phyloP scores from a whole-genome alignment of 2,888 invertebrate genomes.

The Callimorpha dominula region DNA sequence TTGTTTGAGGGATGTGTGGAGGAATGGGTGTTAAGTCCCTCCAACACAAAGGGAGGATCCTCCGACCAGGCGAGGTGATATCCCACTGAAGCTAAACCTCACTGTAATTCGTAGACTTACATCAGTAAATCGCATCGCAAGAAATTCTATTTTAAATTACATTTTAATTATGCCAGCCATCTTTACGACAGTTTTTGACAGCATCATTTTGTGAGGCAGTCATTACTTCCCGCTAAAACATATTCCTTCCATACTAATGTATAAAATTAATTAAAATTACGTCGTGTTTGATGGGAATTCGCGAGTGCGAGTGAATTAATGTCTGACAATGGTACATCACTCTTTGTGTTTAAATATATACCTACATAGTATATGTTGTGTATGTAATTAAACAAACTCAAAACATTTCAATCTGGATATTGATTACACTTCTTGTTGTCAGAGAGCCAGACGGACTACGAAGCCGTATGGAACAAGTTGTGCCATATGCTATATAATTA shows the following conservation, averaged over 20 bases:
- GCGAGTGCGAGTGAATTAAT: neutral
- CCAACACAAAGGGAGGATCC: too few species aligned
- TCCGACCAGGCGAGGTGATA: too few species aligned
- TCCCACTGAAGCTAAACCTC: neutral
- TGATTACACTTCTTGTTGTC: neutral
- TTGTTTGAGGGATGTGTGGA: too few species aligned
- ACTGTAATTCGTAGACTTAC: conserved; percentile 2
- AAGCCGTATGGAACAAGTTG: too few species aligned
- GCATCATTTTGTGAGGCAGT: conserved; percentile 32
- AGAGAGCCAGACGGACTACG: too few species aligned
- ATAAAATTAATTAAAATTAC: conserved; percentile 37
- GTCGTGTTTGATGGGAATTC: conserved; percentile 13
- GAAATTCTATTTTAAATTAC: conserved; percentile 17
- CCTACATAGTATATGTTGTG: neutral
- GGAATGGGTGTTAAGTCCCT: too few species aligned
- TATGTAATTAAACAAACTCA: neutral
- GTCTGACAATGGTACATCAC: neutral
- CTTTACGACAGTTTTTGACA: conserved; percentile 41
- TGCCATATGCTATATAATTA: too few species aligned
- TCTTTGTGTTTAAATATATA: neutral
- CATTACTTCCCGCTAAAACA: conserved; percentile 36
- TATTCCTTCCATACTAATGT: conserved; percentile 18
- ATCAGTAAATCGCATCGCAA: conserved; percentile 7
- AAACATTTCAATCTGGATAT: neutral
- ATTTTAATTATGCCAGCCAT: conserved; percentile 40